These are phyloP conservation scores for Arvicanthis niloticus DNA, from an alignment of 2,113 vertebrate genomes.

Conservation along the genomic window DNA sequence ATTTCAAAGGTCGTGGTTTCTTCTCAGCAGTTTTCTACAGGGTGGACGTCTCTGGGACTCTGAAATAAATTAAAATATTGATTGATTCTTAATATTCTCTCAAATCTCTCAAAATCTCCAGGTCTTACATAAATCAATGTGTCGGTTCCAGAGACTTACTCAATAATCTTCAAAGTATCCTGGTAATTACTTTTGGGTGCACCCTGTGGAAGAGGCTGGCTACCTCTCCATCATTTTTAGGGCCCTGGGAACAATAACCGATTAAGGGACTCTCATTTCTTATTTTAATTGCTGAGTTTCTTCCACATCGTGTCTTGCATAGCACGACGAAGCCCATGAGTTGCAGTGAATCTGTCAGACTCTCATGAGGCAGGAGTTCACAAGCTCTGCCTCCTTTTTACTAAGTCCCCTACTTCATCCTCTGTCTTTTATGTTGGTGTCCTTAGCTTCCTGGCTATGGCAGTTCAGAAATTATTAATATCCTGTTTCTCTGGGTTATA, in stretches of 20 bases:
- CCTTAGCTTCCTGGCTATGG: slow-evolving; percentile 61
- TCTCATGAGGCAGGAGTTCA: neutral
- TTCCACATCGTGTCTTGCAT: neutral
- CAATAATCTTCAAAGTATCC: slow-evolving; percentile 78
- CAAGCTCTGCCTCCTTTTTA: neutral
- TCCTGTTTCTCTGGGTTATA: slow-evolving; percentile 54
- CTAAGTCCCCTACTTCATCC: neutral
- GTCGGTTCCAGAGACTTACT: slow-evolving; percentile 66
- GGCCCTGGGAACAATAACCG: slow-evolving; percentile 59
- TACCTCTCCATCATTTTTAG: slow-evolving; percentile 78
- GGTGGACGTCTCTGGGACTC: slow-evolving; percentile 44
- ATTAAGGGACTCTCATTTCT: slow-evolving; percentile 77
- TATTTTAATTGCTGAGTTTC: slow-evolving; percentile 79
- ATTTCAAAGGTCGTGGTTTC: slow-evolving; percentile 73
- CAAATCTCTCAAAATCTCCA: slow-evolving; percentile 78
- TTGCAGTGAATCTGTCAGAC: slow-evolving; percentile 42
- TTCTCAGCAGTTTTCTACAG: slow-evolving; percentile 67
- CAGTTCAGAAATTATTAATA: slow-evolving; percentile 66
- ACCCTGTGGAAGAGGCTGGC: slow-evolving; percentile 47
- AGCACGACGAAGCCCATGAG: neutral
- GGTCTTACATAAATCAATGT: slow-evolving; percentile 77
- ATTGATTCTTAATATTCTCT: slow-evolving; percentile 81
- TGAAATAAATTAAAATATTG: slow-evolving; percentile 81
- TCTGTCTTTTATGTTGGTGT: neutral
- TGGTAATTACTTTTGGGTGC: slow-evolving; percentile 70